Evolutionary conservation across 2,113 vertebrate species (phyloP), one percentile per base, ranked within the genome.

Genomic region (Osmerus mordax): DNA sequence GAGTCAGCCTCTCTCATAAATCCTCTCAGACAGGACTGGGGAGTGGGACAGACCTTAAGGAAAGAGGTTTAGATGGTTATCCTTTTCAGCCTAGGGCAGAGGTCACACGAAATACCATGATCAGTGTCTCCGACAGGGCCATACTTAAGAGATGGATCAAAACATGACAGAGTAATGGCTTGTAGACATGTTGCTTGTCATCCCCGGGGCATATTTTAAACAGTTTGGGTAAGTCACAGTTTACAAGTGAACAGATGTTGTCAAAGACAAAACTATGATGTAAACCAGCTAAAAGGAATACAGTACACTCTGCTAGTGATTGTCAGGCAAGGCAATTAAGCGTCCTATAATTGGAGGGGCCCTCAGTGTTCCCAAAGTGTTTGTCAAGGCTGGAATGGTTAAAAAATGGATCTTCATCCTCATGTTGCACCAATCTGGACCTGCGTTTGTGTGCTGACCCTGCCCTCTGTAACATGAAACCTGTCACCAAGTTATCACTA

Each of bases 401-500:
- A 68, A 81, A 73, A 82, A 78, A 84, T 78, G 79, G 69, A 86
- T 88, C 77, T 69, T 88, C 86, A 88, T 88, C 85, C 81, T 55
- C 3, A 3, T n/a, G 28, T 80, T 63, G 58, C 62, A 54, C 86
- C 84, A 88, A 88, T 88, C 81, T 89, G 89, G 68, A 76, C 70
- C 58, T 23, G 59, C 71, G 68, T 86, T 71, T 81, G 69, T 71
- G 55, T 73, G 80, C 82, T 68, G 72, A 73, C 75, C 55, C 0
- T 47, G 7, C 59, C 69, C 72, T 51, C 52, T 71, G 74, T 69
- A 56, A 69, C 63, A 63, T 58, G 77, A 81, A 82, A 73, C 55
- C 74, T 36, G 32, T 36, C 32, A 36, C 4, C 32, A 36, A 36
- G 32, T 36, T 36, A 7, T 36, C 32, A 36, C 32, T 36, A 36